phyloP scores from a whole-genome alignment of 2,113 vertebrate genomes.

The Fulica atra region DNA sequence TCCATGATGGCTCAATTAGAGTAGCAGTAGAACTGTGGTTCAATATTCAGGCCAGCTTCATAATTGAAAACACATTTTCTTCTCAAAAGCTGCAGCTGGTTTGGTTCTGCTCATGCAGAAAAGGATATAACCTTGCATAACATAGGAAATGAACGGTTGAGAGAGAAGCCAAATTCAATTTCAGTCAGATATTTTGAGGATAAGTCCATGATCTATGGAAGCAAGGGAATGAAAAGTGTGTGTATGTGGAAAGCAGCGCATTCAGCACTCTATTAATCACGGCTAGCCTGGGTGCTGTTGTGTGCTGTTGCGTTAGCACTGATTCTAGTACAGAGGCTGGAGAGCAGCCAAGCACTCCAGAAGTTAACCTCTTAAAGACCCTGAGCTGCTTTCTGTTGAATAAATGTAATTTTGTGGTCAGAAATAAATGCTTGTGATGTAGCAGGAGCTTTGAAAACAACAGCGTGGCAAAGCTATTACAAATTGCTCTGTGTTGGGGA shows the following conservation, averaged over 20 bases:
- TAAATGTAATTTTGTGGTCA: conserved; percentile 82
- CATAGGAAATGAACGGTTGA: conserved; percentile 89
- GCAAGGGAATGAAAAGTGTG: conserved; percentile 76
- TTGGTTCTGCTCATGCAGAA: conserved; percentile 88
- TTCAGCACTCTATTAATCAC: conserved; percentile 87
- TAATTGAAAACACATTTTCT: conserved; percentile 87
- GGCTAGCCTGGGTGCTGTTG: conserved; percentile 68
- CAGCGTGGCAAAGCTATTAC: conserved; percentile 72
- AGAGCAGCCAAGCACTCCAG: conserved; percentile 77
- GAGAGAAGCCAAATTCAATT: conserved; percentile 90
- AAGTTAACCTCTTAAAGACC: conserved; percentile 87
- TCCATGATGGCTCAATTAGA: conserved; percentile 83
- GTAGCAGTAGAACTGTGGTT: conserved; percentile 75
- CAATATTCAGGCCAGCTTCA: conserved; percentile 77
- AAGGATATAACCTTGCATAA: conserved; percentile 89
- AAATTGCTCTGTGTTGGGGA: conserved; percentile 74
- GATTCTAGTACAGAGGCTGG: conserved; percentile 73
- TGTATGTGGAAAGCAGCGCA: conserved; percentile 76
- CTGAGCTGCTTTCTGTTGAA: conserved; percentile 78
- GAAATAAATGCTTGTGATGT: conserved; percentile 78
- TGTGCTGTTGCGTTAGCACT: conserved; percentile 71
- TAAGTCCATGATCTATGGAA: conserved; percentile 83
- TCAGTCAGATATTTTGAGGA: conserved; percentile 87
- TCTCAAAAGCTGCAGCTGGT: conserved; percentile 84
- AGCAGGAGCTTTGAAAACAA: conserved; percentile 78